Evolutionary conservation across 2,888 invertebrate species (phyloP).

Genomic region (Luperina nickerlii): DNA sequence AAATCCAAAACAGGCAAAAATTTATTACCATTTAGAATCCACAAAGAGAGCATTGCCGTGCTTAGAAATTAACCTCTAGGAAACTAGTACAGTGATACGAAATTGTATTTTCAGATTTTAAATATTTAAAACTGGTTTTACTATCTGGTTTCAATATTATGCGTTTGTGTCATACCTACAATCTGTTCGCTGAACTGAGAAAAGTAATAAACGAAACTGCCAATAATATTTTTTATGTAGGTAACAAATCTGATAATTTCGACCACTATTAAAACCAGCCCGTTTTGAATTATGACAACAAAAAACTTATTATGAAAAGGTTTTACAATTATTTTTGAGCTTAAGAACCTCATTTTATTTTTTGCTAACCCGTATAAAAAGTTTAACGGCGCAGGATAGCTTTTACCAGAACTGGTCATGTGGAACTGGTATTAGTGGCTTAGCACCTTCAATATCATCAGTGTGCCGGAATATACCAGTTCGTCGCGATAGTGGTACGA

Average conservation of each 20-base stretch:
- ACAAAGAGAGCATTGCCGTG: not conserved
- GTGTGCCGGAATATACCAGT: no score
- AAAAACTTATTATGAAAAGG: not conserved
- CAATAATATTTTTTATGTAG: not conserved
- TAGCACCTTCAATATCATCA: no score
- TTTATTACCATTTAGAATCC: not conserved
- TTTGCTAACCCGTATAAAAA: not conserved
- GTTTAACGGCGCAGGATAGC: no score
- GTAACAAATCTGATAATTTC: not conserved
- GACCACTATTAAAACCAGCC: not conserved
- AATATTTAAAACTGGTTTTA: conserved; percentile 4
- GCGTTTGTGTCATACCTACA: not conserved
- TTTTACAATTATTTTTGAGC: not conserved
- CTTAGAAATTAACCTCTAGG: not conserved
- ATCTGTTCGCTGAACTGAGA: conserved; percentile 3
- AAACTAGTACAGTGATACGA: conserved; percentile 3
- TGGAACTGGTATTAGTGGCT: no score
- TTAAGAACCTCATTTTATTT: not conserved
- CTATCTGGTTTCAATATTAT: conserved; percentile 16
- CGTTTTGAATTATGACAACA: not conserved
- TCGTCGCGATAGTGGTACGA: no score
- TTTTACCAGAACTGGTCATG: no score
- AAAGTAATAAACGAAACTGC: not conserved
- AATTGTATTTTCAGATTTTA: conserved; percentile 2
- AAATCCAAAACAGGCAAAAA: not conserved